A percentile compares a stretch with the other conserved stretches of the same genome.
Evolutionary conservation across 2,888 invertebrate species (phyloP).

Genomic region (Coleophora deauratella): DNA sequence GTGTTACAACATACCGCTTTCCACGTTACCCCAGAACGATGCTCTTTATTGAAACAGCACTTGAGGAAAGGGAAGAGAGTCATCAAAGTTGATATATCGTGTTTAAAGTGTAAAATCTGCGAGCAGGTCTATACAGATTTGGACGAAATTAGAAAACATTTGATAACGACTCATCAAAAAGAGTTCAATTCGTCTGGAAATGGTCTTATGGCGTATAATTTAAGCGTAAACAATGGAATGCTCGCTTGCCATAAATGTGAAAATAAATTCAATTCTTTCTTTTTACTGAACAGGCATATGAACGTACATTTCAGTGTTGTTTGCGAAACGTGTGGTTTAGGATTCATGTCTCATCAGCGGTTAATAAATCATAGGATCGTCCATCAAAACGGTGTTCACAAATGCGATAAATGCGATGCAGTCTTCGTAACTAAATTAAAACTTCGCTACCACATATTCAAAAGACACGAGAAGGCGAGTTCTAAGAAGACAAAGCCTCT

Average conservation of each 20-base stretch:
- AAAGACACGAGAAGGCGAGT: conserved; percentile 52
- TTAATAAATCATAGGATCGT: conserved; percentile 55
- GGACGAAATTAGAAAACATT: conserved; percentile 51
- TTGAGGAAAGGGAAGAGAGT: conserved; percentile 58
- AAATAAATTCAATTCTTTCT: conserved; percentile 58
- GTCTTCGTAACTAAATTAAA: conserved; percentile 55
- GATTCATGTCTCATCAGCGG: conserved; percentile 60
- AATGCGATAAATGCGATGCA: conserved; percentile 53
- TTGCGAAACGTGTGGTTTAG: conserved; percentile 60
- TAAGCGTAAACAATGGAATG: conserved; percentile 41
- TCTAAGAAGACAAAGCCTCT: conserved; percentile 50
- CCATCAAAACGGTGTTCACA: conserved; percentile 53
- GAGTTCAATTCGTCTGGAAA: conserved; percentile 62
- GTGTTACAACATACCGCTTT: conserved; percentile 43
- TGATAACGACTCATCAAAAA: conserved; percentile 41
- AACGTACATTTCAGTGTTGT: conserved; percentile 61
- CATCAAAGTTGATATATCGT: conserved; percentile 62
- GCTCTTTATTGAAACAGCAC: conserved; percentile 44
- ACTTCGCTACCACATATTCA: conserved; percentile 51
- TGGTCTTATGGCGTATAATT: conserved; percentile 56
- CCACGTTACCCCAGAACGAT: conserved; percentile 43
- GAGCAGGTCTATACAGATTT: conserved; percentile 51
- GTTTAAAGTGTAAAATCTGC: conserved; percentile 51
- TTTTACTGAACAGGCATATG: conserved; percentile 59
- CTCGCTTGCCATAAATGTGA: conserved; percentile 52